Base-by-base conservation (phyloP, 1,140 invertebrate species). In the Drosophila repletoides region DNA sequence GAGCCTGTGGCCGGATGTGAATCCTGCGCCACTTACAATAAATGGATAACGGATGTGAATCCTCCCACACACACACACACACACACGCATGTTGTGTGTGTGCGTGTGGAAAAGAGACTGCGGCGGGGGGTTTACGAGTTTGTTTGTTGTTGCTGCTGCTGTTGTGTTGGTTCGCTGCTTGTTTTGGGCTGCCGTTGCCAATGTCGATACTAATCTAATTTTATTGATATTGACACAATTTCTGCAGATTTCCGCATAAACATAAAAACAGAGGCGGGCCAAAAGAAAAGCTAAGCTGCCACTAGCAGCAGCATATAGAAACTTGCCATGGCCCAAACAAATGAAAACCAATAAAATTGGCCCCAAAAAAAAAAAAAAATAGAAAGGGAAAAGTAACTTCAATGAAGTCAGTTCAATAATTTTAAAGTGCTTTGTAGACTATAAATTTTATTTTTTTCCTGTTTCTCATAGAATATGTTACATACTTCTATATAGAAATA, bases 151-250 rank as follows among this genome's bases (percentile, higher is more conserved):
- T n/a, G 45, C 77, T 49, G 55, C 51, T 48, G 48, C 21, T 21
- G 22, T n/a, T 38, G 15, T 12, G 36, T 10, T 48, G 41, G 48
- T 61, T 64, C 76, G 51, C 63, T 71, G 71, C 28, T 74, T 60
- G 79, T 74, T n/a, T 81, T 76, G 68, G 36, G 53, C 59, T 67
- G 48, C 53, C 74, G 71, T n/a, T n/a, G n/a, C n/a, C n/a, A n/a
- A n/a, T n/a, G n/a, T 80, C 80, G 80, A 84, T 84, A 86, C 80
- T 84, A 84, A 84, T 84, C 80, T 86, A 86, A 86, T 86, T 84
- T 84, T 86, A 84, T 84, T 84, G 80, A 84, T 84, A 84, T 84
- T 84, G 80, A 84, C 80, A 84, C 80, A 84, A 84, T 84, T 80
- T 86, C 80, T 86, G 75, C 80, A 84, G 80, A 84, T 84, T 84